Conservation (phyloP, 1,140 invertebrate species). For the Meloidogyne hapla region DNA sequence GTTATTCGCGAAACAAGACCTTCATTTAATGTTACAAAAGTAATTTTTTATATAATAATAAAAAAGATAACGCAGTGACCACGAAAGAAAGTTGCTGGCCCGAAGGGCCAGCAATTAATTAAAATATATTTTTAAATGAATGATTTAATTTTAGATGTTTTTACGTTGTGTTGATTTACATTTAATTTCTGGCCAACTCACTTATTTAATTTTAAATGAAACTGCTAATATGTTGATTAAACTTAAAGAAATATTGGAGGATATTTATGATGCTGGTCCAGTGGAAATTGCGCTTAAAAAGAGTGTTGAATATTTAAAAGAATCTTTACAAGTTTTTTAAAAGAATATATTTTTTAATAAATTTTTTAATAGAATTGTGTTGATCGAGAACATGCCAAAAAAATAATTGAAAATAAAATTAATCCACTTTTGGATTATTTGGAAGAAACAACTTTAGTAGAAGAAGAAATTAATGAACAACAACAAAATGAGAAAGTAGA, state of each 20-base stretch:
- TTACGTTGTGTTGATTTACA: conserved; percentile 33
- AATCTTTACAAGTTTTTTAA: conserved; percentile 22
- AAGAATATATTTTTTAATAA: not conserved
- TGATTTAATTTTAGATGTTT: conserved; percentile 39
- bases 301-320: conserved; percentile 3
- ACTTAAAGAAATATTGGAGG: conserved; percentile 14
- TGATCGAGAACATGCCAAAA: not conserved
- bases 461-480: conserved; percentile 11
- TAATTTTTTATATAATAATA: too few species aligned
- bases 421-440: conserved; percentile 17
- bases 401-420: conserved; percentile 8
- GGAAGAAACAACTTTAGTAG: conserved; percentile 10
- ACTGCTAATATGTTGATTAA: conserved; percentile 12
- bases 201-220: conserved; percentile 11
- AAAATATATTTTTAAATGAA: too few species aligned
- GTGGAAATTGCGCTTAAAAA: conserved; percentile 18
- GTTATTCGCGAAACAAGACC: conserved; percentile 12
- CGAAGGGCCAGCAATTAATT: too few species aligned
- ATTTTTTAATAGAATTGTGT: conserved; percentile 15
- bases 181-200: conserved; percentile 20
- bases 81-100: too few species aligned
- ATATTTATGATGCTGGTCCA: conserved; percentile 13
- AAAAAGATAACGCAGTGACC: too few species aligned
- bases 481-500: conserved; percentile 8
- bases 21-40: conserved; percentile 22